Percentiles rank a stretch among this genome's conserved stretches.
These are phyloP conservation scores for Neodon shergylaensis DNA, from an alignment of 2,113 vertebrate species.

Conservation along the genomic window DNA sequence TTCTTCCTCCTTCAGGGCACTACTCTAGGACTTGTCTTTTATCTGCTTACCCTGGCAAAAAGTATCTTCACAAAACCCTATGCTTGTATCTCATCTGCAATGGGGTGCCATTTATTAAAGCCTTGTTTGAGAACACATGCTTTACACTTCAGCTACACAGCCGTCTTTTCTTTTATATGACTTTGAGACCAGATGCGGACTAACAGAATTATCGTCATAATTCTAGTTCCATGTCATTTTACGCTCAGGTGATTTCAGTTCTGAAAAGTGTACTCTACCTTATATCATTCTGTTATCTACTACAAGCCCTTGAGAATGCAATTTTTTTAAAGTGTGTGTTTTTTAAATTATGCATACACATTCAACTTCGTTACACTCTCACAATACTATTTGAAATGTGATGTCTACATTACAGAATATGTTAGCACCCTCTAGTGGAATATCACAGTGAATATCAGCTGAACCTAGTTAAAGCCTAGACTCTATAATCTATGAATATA, in stretches of 20 bases:
- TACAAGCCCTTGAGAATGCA: neutral
- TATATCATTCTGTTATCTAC: neutral
- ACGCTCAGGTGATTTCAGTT: neutral
- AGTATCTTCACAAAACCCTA: neutral
- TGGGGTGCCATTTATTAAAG: neutral
- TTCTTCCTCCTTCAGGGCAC: neutral
- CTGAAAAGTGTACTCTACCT: neutral
- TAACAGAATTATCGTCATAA: neutral
- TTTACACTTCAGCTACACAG: neutral
- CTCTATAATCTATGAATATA: neutral
- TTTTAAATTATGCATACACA: neutral
- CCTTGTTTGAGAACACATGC: neutral
- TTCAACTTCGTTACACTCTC: neutral
- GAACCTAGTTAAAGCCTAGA: neutral
- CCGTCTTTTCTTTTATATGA: neutral
- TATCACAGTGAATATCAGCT: neutral
- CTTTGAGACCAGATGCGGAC: neutral
- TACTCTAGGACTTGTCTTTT: neutral
- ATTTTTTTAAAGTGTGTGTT: neutral
- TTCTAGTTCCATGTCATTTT: neutral
- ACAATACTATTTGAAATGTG: neutral
- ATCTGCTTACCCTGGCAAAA: neutral
- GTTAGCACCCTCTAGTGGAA: slow-evolving; percentile 51
- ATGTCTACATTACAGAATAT: neutral
- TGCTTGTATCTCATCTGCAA: neutral